Conservation (phyloP, 2,888 invertebrate species). For the Pristionchus entomophagus region DNA sequence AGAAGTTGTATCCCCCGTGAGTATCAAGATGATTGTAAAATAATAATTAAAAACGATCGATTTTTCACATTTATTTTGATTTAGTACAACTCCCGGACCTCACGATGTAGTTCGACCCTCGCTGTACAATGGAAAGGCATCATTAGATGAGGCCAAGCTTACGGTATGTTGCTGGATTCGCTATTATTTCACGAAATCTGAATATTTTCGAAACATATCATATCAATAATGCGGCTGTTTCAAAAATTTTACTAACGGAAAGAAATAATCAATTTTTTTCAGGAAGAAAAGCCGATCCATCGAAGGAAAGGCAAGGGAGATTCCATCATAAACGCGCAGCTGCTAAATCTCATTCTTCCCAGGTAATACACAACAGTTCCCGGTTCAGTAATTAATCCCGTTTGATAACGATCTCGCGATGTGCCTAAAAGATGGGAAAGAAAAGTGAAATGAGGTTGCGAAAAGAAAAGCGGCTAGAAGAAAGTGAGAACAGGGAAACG, state of each 20-base stretch:
- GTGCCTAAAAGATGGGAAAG: slow-evolving; percentile 8
- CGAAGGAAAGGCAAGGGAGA: slow-evolving; percentile 57
- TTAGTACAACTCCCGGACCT: slow-evolving; percentile 42
- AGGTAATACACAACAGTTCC: slow-evolving; percentile 51
- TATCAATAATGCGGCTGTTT: too few species aligned
- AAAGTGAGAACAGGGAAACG: slow-evolving; percentile 12
- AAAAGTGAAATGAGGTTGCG: slow-evolving; percentile 38
- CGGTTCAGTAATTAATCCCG: slow-evolving; percentile 1
- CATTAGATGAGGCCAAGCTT: slow-evolving; percentile 46
- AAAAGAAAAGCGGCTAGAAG: not conserved
- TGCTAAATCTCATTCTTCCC: slow-evolving; percentile 62
- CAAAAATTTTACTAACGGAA: too few species aligned
- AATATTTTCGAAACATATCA: not conserved
- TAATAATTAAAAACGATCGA: not conserved
- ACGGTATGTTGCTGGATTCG: not conserved
- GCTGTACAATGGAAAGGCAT: not conserved
- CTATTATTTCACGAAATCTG: not conserved
- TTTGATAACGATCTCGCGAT: slow-evolving; percentile 18
- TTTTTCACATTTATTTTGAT: not conserved
- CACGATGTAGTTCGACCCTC: slow-evolving; percentile 25
- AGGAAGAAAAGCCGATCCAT: not conserved
- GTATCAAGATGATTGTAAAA: not conserved
- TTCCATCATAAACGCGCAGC: slow-evolving; percentile 62
- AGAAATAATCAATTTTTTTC: too few species aligned
- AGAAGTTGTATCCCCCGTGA: slow-evolving; percentile 51